Conservation (phyloP, 1,140 invertebrate genomes). For the Aphis craccivora region DNA sequence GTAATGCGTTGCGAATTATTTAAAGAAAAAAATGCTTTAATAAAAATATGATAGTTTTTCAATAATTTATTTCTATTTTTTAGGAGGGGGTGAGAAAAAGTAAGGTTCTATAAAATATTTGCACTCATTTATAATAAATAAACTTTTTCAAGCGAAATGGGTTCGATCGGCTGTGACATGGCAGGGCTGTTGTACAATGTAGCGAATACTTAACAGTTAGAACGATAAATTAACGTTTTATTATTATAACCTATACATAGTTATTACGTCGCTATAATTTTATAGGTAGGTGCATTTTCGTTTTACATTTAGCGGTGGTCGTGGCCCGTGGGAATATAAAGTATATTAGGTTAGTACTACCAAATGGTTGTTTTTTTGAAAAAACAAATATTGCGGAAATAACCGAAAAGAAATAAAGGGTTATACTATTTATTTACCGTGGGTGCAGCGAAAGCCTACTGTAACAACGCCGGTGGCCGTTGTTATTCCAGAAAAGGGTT, state of each 20-base stretch:
- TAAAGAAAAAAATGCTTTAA: neutral
- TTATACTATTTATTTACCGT: neutral
- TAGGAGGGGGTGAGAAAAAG: neutral
- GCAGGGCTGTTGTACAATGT: neutral
- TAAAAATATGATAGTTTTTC: neutral
- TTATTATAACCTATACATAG: neutral
- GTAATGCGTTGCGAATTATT: neutral
- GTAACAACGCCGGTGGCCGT: neutral
- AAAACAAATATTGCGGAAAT: neutral
- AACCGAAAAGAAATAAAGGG: neutral
- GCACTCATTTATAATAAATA: too few relatives aligned
- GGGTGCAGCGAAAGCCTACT: neutral
- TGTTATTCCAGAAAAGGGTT: constrained; percentile 34
- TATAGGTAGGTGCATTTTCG: neutral
- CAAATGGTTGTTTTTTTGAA: neutral
- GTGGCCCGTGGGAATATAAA: neutral
- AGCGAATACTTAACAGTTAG: neutral
- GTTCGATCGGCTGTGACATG: neutral
- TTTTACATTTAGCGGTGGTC: neutral
- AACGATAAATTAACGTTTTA: neutral
- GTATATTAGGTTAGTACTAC: neutral
- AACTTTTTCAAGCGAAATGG: neutral
- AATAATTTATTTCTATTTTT: neutral
- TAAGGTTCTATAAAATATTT: neutral
- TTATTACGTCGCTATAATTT: neutral